Base-by-base conservation (phyloP, 2,797 vertebrate species). In the Phrynocephalus vlangalii region DNA sequence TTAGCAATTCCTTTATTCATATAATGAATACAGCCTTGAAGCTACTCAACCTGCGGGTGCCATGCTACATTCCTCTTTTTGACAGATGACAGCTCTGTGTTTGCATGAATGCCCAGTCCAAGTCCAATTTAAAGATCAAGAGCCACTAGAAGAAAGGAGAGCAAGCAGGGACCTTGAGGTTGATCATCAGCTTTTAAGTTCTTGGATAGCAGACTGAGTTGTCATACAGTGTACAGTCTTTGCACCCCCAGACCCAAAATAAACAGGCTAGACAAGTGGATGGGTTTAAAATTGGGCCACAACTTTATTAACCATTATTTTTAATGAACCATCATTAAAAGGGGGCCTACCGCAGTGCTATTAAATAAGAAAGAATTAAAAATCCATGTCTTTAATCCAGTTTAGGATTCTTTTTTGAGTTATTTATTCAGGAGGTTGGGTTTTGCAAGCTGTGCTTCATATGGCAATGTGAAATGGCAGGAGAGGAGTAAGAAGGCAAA, bases 321-420 rank as follows among this genome's bases (percentile, higher is more conserved):
- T 44, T 44, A 44, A 44, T 44, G 38, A 44, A 4, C 38, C 38
- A 44, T 44, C 38, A 44, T 44, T 44, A 44, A 44, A 44, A 44
- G 38, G 38, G 38, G 38, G 38, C 3, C 38, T 44, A 44, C 38
- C 38, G 1, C 38, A 44, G 38, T 44, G 38, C 38, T 44, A 44
- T 44, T 44, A 44, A 91, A 91, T 87, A 89, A 90, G 91, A 92
- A 88, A 92, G 91, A 92, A 93, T 93, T 91, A 92, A 95, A 94
- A 92, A 70, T 89, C 80, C 86, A 88, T 86, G 80, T 86, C 85
- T 89, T 90, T 87, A 93, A 86, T 81, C 84, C 82, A 92, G 91
- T 94, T 93, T 93, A 89, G 94, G 91, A 88, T 89, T 93, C 79
- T 94, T 0, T 91, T 90, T 88, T 90, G 81, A 70, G 88, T 94